Base-by-base conservation (phyloP, 2,888 invertebrate species). In the Bruchidius siliquastri region DNA sequence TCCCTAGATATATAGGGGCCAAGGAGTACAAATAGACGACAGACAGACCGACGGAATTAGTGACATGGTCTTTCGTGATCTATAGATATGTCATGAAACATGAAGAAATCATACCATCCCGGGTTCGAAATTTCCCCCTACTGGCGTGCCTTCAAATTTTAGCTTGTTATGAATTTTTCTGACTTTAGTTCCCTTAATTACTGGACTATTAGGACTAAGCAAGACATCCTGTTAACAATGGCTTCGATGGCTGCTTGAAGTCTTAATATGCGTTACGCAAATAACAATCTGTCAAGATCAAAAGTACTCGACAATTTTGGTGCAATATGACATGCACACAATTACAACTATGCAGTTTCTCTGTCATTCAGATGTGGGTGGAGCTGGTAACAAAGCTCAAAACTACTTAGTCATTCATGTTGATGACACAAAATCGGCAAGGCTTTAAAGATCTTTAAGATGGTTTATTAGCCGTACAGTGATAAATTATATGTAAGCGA, bases 331-430 rank as follows among this genome's bases (percentile, higher is more conserved):
- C 49, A 49, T 49, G 49, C 49, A 18, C 10, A 49, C 49, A 18
- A 49, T 49, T 49, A 49, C 13, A 8, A 49, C 26, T 26, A 26
- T 26, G 26, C 26, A 49, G 49, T 49, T 49, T 49, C 49, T 49
- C 49, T 13, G 49, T 49, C 49, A 2, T 4, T 13, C 49, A 8
- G 20, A 21, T 71, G 78, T 80, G 79, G 82, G 81, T 81, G 82
- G 81, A 81, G 81, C 80, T 82, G 82, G 84, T 83, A 84, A 84
- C 82, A 82, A 83, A 81, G 76, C 76, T 70, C 75, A 79, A 83
- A 84, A 83, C 76, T 77, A 84, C 84, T 76, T 73, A 78, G 81
- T 85, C 85, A 85, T 82, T 79, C 81, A 81, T 79, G 81, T 84
- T 85, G 85, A 85, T 85, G 85, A 84, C 83, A 83, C 80, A 79